phyloP scores from a whole-genome alignment of 2,113 vertebrate species.

The Lutjanus erythropterus region DNA sequence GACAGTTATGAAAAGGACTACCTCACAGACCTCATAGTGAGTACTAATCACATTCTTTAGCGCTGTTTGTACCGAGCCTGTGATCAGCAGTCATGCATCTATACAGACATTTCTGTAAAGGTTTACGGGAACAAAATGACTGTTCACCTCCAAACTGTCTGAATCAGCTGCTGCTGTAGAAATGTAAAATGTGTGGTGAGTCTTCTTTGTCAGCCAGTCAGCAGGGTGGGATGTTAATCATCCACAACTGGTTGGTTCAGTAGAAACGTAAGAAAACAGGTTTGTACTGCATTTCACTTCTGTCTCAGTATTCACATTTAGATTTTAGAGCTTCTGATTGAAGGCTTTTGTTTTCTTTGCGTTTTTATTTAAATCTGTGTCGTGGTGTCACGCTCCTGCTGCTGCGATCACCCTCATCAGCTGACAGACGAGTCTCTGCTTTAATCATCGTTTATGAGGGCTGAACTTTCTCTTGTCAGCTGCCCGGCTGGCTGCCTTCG shows the following conservation, averaged over 20 bases:
- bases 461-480: slow-evolving; percentile 14
- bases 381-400: not conserved
- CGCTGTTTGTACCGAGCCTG: not conserved
- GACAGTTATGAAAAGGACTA: slow-evolving; percentile 84
- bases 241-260: not conserved
- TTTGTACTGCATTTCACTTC: not conserved
- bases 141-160: slow-evolving; percentile 1
- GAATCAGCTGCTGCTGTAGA: slow-evolving; percentile 31
- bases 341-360: not conserved
- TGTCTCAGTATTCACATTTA: not conserved
- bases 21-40: slow-evolving; percentile 87
- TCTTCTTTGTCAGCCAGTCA: not conserved
- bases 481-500: not conserved
- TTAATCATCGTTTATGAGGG: slow-evolving; percentile 20
- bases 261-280: not conserved
- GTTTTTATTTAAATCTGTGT: not conserved
- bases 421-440: slow-evolving; percentile 5
- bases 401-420: not conserved
- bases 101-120: not conserved
- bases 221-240: slow-evolving; percentile 20
- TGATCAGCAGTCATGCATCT: not conserved
- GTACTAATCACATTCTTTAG: slow-evolving; percentile 38
- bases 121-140: not conserved
- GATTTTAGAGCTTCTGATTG: not conserved
- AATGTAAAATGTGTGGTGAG: not conserved